These are phyloP conservation scores for Andrena bucephala DNA, from an alignment of 2,888 invertebrate genomes.

Conservation along the genomic window DNA sequence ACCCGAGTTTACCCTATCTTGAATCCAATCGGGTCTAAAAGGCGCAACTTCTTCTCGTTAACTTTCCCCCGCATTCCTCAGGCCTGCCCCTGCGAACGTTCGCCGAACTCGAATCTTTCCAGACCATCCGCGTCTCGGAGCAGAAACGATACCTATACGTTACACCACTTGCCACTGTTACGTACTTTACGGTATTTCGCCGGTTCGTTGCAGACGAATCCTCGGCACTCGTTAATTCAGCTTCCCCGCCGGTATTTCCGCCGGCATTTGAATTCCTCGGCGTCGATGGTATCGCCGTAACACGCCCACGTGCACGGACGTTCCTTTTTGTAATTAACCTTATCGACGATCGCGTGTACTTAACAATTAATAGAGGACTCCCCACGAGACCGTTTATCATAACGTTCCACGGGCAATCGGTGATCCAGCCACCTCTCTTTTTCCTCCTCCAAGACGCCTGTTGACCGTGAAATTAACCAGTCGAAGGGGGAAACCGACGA, in stretches of 20 bases:
- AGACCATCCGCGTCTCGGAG: not conserved
- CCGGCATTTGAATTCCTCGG: not conserved
- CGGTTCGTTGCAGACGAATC: slow-evolving; percentile 27
- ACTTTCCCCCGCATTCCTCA: not conserved
- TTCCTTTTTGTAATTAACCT: slow-evolving; percentile 32
- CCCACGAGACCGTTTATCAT: slow-evolving; percentile 20
- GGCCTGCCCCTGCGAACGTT: not conserved
- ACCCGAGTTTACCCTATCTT: not conserved
- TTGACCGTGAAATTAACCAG: slow-evolving; percentile 40
- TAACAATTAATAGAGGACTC: slow-evolving; percentile 39
- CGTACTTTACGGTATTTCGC: slow-evolving; percentile 13
- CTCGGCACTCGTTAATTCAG: slow-evolving; percentile 26
- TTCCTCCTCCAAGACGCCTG: slow-evolving; percentile 6
- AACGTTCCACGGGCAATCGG: slow-evolving; percentile 8
- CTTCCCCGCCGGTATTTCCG: slow-evolving; percentile 34
- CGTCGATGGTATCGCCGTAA: slow-evolving; percentile 17
- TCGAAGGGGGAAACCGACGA: slow-evolving; percentile 26
- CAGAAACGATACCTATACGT: not conserved
- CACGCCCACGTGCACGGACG: slow-evolving; percentile 24
- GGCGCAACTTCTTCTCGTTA: not conserved
- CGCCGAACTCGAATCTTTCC: not conserved
- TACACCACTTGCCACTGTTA: not conserved
- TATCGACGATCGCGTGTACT: slow-evolving; percentile 26
- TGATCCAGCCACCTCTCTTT: slow-evolving; percentile 18
- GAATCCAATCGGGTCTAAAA: not conserved